Conservation (phyloP, 2,797 vertebrate genomes). For the Neomorphus geoffroyi region DNA sequence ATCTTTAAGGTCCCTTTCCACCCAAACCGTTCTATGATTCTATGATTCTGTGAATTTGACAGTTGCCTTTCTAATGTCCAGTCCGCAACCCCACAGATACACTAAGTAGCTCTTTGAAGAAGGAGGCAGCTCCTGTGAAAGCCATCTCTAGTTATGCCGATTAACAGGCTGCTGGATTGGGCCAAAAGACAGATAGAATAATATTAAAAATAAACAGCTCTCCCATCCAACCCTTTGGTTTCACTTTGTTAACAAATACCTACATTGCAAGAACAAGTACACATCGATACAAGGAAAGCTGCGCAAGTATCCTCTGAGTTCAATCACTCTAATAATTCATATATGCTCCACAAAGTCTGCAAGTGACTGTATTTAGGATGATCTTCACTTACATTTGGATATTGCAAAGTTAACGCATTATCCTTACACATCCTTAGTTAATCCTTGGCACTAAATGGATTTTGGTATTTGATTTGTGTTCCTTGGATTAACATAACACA, state of each 20-base stretch:
- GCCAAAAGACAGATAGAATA: background rate
- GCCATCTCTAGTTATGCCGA: background rate
- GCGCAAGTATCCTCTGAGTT: background rate
- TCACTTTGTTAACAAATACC: background rate
- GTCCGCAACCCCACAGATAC: background rate
- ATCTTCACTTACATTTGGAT: background rate
- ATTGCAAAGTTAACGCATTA: background rate
- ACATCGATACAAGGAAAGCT: background rate
- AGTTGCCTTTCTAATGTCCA: background rate
- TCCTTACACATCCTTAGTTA: background rate
- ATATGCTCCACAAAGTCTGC: background rate
- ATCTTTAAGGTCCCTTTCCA: too few relatives aligned
- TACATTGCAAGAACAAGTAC: background rate
- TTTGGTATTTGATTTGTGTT: background rate
- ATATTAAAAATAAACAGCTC: background rate
- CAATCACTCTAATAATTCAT: background rate
- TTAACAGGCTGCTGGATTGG: background rate
- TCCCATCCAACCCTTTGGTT: background rate
- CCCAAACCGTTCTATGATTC: too few relatives aligned
- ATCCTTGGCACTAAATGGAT: background rate
- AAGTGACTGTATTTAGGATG: background rate
- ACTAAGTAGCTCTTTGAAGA: background rate
- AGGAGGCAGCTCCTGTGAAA: background rate
- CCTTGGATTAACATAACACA: background rate
- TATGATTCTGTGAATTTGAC: too few relatives aligned